phyloP scores from a whole-genome alignment of 2,797 vertebrate genomes.

The Mionectes olivaceus region DNA sequence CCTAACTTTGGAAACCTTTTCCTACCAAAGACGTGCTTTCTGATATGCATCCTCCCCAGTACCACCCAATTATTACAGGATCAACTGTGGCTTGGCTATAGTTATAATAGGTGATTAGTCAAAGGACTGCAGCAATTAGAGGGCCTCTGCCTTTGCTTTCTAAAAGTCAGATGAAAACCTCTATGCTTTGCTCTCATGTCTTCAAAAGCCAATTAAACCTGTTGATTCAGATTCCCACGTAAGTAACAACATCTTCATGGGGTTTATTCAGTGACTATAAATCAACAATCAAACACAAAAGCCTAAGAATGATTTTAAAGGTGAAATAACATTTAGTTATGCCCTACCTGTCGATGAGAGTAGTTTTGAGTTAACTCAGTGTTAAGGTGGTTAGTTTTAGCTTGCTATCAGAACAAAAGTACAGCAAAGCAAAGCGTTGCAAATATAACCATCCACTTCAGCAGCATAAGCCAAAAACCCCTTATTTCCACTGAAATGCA shows the following conservation, averaged over 20 bases:
- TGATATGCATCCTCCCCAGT: background rate
- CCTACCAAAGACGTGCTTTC: background rate
- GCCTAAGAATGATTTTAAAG: background rate
- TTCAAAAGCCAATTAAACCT: background rate
- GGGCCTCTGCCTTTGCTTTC: background rate
- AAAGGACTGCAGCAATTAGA: background rate
- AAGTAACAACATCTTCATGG: background rate
- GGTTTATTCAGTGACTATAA: background rate
- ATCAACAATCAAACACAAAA: background rate
- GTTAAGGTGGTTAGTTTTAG: background rate
- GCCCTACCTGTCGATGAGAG: background rate
- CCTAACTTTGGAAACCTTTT: background rate
- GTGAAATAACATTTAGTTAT: background rate
- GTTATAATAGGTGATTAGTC: constrained; percentile 20
- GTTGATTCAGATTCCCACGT: background rate
- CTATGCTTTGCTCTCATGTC: background rate
- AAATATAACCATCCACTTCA: background rate
- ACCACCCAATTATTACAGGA: constrained; percentile 34
- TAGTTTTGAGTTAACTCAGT: background rate
- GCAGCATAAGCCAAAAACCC: background rate
- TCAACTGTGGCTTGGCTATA: constrained; percentile 9
- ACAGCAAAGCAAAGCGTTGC: background rate
- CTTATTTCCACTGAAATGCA: background rate
- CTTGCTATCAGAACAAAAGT: background rate
- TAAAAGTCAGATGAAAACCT: background rate